A percentile compares a stretch with the other conserved stretches of the same genome.
Evolutionary conservation across 1,140 invertebrate species (phyloP).

Genomic region (Ceratosolen solmsi): DNA sequence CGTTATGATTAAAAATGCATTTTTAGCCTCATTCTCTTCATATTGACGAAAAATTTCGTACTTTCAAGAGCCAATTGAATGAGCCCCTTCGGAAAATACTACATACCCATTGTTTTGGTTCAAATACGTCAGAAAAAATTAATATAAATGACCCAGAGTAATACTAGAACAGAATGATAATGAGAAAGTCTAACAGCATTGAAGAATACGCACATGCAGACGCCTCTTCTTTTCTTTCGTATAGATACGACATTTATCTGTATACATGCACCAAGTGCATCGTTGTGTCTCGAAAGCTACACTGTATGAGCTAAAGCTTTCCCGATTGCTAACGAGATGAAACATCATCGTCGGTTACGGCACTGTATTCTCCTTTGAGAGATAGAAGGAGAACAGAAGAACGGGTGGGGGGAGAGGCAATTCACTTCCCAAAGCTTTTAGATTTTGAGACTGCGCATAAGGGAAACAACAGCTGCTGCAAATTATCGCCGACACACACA

Average conservation of each 20-base stretch:
- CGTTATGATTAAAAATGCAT: background rate
- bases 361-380: slow-evolving; percentile 3
- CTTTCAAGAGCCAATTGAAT: background rate
- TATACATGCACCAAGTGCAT: background rate
- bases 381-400: background rate
- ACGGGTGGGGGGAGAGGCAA: background rate
- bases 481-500: slow-evolving; percentile 22
- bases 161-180: background rate
- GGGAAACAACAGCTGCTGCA: slow-evolving; percentile 17
- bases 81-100: too few relatives aligned
- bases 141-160: background rate
- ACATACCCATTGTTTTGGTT: too few relatives aligned
- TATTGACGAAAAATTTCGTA: background rate
- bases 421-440: slow-evolving; percentile 30
- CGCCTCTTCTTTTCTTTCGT: background rate
- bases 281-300: background rate
- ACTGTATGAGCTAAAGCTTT: background rate
- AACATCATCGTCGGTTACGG: background rate
- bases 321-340: background rate
- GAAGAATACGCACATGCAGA: background rate
- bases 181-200: background rate
- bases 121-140: background rate
- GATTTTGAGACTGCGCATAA: background rate
- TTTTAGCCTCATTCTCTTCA: too few relatives aligned
- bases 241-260: background rate